Evolutionary conservation across 2,888 invertebrate species (phyloP), one percentile per base, ranked within the genome.

Genomic region (Coecobrya sp.): DNA sequence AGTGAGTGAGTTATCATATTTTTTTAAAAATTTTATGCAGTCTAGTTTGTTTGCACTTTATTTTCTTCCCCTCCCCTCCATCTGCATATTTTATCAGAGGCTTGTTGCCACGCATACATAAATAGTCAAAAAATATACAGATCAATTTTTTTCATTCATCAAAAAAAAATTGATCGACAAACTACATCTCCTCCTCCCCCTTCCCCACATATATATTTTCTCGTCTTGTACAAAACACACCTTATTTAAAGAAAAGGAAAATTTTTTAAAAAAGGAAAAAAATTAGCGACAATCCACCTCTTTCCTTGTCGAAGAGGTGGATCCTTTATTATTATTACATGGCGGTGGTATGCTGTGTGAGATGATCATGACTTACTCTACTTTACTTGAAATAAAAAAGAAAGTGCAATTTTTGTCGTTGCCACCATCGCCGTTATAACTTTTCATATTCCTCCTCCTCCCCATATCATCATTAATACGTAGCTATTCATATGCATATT

Each of bases 111-210:
- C 13, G 79, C 49, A 49, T 79, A 79, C 79, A 52, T 79, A 79
- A 79, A 79, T 79, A 79, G 36, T 16, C 10, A 19, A 25, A 13
- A 76, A 52, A 76, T 16, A 27, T 52, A n/a, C 27, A 8, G 79
- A 16, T 79, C 52, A 79, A n/a, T n/a, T n/a, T n/a, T n/a, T n/a
- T 79, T 79, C 79, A 79, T 49, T 27, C 7, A 65, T 65, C 65
- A 65, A 16, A 0, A 65, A 13, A 4, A 65, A 30, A 11, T 1
- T 30, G 30, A 30, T 70, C 16, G 4, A 36, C 27, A 36, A 65
- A 5, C 36, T 36, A 3, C 16, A 30, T 25, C 30, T 16, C 11
- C 42, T 70, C 42, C 42, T 70, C 16, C n/a, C 19, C 22, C 42
- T 70, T 42, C 70, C n/a, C n/a, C n/a, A n/a, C n/a, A n/a, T n/a